Conservation (phyloP, 2,113 vertebrate species). For the Prochilodus magdalenae region DNA sequence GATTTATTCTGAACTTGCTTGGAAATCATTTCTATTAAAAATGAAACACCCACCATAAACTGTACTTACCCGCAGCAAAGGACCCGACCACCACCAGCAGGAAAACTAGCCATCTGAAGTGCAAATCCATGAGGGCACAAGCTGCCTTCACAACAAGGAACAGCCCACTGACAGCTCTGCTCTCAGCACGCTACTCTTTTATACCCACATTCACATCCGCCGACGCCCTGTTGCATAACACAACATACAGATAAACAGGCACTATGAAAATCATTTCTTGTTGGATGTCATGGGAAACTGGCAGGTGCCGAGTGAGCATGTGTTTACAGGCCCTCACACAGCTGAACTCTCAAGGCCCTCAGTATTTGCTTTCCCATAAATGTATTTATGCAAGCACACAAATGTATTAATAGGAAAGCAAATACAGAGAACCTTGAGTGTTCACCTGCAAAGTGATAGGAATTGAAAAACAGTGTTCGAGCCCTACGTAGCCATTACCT, state of each 20-base stretch:
- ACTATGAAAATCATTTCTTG: neutral
- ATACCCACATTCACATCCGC: neutral
- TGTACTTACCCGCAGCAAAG: conserved; percentile 58
- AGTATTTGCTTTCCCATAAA: neutral
- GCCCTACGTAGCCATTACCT: neutral
- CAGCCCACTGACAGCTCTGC: neutral
- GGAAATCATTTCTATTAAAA: no score
- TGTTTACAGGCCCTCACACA: neutral
- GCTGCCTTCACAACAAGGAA: neutral
- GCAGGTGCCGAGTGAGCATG: conserved; percentile 13
- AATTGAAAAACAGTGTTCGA: neutral
- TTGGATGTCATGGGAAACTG: conserved; percentile 8
- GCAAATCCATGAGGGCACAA: conserved; percentile 34
- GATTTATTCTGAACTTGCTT: no score
- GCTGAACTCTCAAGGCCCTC: neutral
- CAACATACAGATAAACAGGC: conserved; percentile 24
- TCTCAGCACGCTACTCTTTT: conserved; percentile 2
- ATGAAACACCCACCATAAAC: neutral
- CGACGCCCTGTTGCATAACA: conserved; percentile 21
- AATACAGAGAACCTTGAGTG: no score
- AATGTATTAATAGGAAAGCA: no score
- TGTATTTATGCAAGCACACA: neutral
- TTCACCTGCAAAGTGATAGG: neutral
- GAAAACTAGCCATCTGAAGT: conserved; percentile 40
- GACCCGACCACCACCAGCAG: conserved; percentile 48